These are phyloP conservation scores for Psilanteris sp. DNA, from an alignment of 1,140 invertebrate species.

Conservation along the genomic window DNA sequence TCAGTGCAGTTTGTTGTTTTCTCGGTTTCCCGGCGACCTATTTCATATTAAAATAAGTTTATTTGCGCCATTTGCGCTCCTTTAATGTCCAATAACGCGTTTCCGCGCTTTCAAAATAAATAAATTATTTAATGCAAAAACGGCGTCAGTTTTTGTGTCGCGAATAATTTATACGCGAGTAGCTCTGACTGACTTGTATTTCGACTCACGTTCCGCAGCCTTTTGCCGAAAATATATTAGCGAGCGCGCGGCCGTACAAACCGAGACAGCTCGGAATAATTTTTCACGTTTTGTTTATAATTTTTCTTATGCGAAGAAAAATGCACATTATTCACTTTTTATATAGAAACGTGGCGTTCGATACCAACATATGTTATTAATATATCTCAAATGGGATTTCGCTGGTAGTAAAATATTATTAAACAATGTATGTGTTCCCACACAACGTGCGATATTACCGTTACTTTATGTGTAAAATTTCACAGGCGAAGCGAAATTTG, in stretches of 20 bases:
- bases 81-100: not conserved
- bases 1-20: constrained; percentile 19
- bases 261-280: not conserved
- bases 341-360: no score
- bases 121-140: constrained; percentile 15
- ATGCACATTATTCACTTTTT: no score
- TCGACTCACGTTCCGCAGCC: constrained; percentile 12
- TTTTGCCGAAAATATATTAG: constrained; percentile 18
- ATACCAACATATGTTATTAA: no score
- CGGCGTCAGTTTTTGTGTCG: not conserved
- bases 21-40: not conserved
- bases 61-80: not conserved
- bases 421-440: no score
- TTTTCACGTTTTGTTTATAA: constrained; percentile 16
- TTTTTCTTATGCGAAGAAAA: not conserved
- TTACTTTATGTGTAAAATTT: no score
- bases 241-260: not conserved
- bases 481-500: no score
- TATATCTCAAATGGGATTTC: no score
- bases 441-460: no score
- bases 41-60: constrained; percentile 30
- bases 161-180: constrained; percentile 6
- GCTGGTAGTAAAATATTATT: no score
- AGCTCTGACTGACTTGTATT: constrained; percentile 5
- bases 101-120: not conserved